Base-by-base conservation (phyloP, 2,113 vertebrate species). In the Tyto alba region DNA sequence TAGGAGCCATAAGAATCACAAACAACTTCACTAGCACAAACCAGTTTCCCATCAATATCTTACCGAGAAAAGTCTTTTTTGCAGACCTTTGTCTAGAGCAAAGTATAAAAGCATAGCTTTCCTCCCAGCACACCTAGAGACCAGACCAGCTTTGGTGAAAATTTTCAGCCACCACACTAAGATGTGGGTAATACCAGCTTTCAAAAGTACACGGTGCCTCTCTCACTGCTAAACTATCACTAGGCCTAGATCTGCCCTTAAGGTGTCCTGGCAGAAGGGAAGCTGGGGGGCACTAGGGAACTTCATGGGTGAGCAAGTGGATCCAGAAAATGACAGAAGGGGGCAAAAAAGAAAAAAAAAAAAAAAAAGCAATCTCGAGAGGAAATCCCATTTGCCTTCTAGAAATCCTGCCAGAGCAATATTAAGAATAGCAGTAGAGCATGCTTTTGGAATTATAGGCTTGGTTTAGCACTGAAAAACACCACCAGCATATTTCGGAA, bases 281-380 rank as follows among this genome's bases (percentile, higher is more conserved):
- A 66, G 56, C 13, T 0, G 0, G 25, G 26, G 23, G 26, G n/a
- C n/a, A 32, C 64, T 71, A 84, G 25, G 18, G 30, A 10, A 43
- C 19, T 75, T 91, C 22, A 25, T 27, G 18, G 16, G 17, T 53
- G 55, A 87, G 38, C 25, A 93, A 67, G 41, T 36, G 21, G n/a
- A 63, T 93, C 20, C 8, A 73, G 25, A 32, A 64, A 87, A 75
- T 50, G 34, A 86, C 12, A 88, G 22, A 45, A 18, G n/a, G 9
- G 25, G 4, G 27, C n/a, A n/a, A n/a, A n/a, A n/a, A n/a, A n/a
- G n/a, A 7, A 21, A 72, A 57, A 25, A 69, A 55, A 1, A 4
- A 38, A 1, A 4, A 36, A 53, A 63, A 62, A 57, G 0, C 4
- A 22, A 19, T 63, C 29, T 71, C 1, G 1, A 66, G 45, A 59